phyloP scores from a whole-genome alignment of 1,140 invertebrate genomes.

The Triops longicaudatus region DNA sequence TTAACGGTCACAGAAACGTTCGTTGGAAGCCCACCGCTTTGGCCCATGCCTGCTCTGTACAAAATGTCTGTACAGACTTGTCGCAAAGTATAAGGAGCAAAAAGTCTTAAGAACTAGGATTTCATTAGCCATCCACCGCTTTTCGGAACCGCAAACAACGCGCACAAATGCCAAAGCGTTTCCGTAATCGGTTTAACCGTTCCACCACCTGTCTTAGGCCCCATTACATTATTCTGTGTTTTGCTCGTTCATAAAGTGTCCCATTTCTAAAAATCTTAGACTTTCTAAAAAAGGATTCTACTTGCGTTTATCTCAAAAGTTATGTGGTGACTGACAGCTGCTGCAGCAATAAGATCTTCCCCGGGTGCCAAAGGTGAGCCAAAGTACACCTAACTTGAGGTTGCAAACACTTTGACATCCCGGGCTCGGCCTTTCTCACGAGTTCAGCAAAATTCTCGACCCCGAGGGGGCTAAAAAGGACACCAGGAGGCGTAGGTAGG shows the following conservation, averaged over 20 bases:
- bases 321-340: background rate
- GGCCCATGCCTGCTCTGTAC: too few species aligned
- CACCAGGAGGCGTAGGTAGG: background rate
- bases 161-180: background rate
- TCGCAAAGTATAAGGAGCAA: too few species aligned
- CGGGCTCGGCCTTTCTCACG: background rate
- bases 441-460: background rate
- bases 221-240: background rate
- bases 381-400: background rate
- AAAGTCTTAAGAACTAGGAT: too few species aligned
- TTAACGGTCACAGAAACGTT: too few species aligned
- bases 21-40: too few species aligned
- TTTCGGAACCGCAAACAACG: background rate
- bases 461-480: background rate
- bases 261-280: background rate
- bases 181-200: background rate
- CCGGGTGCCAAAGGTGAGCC: conserved; percentile 2
- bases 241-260: background rate
- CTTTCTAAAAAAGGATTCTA: background rate
- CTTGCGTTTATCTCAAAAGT: too few species aligned
- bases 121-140: background rate
- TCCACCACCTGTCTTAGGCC: background rate
- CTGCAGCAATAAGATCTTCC: background rate
- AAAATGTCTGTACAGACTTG: too few species aligned
- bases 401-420: background rate